Conservation (phyloP, 2,797 vertebrate genomes). For the Epinephelus coioides region DNA sequence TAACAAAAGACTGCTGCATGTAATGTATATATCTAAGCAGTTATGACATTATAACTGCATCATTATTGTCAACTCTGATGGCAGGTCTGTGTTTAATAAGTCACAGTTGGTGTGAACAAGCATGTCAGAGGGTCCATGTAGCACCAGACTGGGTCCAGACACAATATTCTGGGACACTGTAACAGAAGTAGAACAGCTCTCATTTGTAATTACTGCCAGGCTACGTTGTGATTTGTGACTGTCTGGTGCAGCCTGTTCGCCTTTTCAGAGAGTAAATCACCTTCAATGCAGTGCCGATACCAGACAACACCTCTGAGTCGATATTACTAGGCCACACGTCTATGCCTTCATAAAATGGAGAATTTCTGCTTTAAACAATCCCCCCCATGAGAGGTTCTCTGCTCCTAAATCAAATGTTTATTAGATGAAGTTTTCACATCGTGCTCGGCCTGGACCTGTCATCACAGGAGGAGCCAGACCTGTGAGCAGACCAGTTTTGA, state of each 20-base stretch:
- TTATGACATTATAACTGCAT: conserved; percentile 1
- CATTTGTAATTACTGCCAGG: conserved; percentile 39
- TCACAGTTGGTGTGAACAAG: conserved; percentile 11
- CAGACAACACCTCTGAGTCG: conserved; percentile 46
- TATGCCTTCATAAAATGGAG: conserved; percentile 30
- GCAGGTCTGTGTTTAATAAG: not conserved
- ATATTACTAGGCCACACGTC: conserved; percentile 31
- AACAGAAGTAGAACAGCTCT: conserved; percentile 34
- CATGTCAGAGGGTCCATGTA: conserved; percentile 9
- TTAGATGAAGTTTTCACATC: conserved; percentile 25
- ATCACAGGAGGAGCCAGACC: conserved; percentile 64
- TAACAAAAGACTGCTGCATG: not conserved
- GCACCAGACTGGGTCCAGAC: conserved; percentile 40
- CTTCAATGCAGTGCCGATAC: conserved; percentile 37
- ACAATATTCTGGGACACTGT: conserved; percentile 29
- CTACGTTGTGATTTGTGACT: conserved; percentile 48
- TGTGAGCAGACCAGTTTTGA: conserved; percentile 72
- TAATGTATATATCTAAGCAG: not conserved
- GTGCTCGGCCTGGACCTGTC: conserved; percentile 42
- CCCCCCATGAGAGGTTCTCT: not conserved
- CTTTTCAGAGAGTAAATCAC: conserved; percentile 44
- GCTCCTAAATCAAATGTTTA: conserved; percentile 27
- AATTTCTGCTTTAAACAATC: conserved; percentile 35
- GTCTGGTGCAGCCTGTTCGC: conserved; percentile 31
- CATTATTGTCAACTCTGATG: not conserved